Evolutionary conservation across 2,113 vertebrate genomes (phyloP).

Genomic region (Okapia johnstoni): DNA sequence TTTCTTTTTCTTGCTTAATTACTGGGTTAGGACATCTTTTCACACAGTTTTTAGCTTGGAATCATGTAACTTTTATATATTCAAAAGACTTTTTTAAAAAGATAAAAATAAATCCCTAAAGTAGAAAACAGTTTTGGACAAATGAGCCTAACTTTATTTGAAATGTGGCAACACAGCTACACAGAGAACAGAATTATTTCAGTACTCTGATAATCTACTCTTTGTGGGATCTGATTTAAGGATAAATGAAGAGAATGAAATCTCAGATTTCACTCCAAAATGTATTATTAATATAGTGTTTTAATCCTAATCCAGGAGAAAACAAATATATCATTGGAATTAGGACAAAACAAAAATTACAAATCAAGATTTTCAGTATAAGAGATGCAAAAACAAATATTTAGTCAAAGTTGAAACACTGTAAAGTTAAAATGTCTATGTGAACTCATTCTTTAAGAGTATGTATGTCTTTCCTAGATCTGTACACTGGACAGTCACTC

Average conservation of each 20-base stretch:
- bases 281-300: not conserved
- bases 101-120: conserved; percentile 37
- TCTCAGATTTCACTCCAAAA: not conserved
- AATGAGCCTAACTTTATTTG: conserved; percentile 31
- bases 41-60: not conserved
- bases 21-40: not conserved
- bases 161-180: conserved; percentile 9
- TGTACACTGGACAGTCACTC: not conserved
- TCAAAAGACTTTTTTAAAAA: not conserved
- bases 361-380: not conserved
- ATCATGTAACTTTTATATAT: not conserved
- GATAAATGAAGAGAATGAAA: not conserved
- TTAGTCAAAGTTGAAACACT: not conserved
- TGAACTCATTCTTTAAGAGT: not conserved
- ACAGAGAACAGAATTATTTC: conserved; percentile 27
- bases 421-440: not conserved
- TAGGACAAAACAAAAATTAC: not conserved
- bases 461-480: not conserved
- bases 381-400: not conserved
- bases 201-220: not conserved
- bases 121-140: conserved; percentile 30
- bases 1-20: not conserved
- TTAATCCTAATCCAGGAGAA: not conserved
- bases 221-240: not conserved
- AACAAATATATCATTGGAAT: not conserved